A percentile compares a stretch with the other conserved stretches of the same genome.
phyloP scores from a whole-genome alignment of 2,113 vertebrate genomes.

The Tympanuchus pallidicinctus region DNA sequence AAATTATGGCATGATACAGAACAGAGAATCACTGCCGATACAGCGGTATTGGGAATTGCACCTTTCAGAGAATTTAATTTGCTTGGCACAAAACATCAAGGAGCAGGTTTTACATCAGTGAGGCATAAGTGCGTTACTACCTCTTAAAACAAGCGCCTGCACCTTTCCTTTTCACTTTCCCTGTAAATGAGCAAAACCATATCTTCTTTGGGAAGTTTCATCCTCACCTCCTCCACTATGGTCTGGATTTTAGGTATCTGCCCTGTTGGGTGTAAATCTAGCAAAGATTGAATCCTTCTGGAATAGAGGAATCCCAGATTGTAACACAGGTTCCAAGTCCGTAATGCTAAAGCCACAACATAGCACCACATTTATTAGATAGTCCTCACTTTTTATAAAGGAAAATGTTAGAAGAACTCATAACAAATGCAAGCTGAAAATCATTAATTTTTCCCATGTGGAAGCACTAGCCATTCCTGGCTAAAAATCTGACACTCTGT shows the following conservation, averaged over 20 bases:
- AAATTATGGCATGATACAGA: neutral
- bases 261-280: conserved; percentile 28
- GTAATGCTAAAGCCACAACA: conserved; percentile 3
- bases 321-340: conserved; percentile 26
- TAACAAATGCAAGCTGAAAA: conserved; percentile 67
- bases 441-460: conserved; percentile 67
- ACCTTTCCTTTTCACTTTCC: neutral
- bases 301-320: conserved; percentile 6
- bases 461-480: conserved; percentile 52
- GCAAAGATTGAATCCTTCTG: conserved; percentile 29
- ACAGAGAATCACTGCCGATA: neutral
- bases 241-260: neutral
- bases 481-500: conserved; percentile 31
- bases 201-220: neutral
- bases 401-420: conserved; percentile 47
- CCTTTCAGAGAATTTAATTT: neutral
- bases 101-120: neutral
- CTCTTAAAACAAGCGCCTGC: neutral
- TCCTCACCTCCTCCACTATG: neutral
- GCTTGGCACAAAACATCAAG: neutral
- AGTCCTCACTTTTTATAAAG: conserved; percentile 57
- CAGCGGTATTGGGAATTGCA: neutral
- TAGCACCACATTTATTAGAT: conserved; percentile 59
- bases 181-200: neutral
- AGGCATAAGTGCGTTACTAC: neutral